These are phyloP conservation scores for Plagodis dolabraria DNA, from an alignment of 2,888 invertebrate species.

Conservation along the genomic window DNA sequence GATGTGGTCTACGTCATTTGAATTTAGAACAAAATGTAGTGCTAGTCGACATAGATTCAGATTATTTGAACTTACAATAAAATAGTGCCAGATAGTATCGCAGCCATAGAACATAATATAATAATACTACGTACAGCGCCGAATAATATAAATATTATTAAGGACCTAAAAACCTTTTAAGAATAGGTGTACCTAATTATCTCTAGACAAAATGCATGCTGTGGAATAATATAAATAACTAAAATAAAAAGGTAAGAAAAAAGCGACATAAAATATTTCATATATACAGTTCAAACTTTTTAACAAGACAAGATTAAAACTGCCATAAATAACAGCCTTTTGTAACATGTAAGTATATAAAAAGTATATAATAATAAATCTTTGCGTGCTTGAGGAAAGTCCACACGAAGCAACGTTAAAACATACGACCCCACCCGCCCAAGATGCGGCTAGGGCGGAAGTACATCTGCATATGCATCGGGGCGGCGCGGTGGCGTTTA, in stretches of 20 bases:
- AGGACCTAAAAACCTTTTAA: no score
- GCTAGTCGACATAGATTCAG: slow-evolving; percentile 26
- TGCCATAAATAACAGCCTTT: background rate
- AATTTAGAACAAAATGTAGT: slow-evolving; percentile 59
- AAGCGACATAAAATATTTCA: no score
- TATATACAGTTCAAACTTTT: no score
- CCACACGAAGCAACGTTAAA: slow-evolving; percentile 6
- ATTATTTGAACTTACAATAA: background rate
- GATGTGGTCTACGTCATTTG: slow-evolving; percentile 50
- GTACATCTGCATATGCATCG: slow-evolving; percentile 66
- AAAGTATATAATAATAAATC: background rate
- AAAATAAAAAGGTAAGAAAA: no score
- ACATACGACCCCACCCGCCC: slow-evolving; percentile 38
- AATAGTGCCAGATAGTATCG: background rate
- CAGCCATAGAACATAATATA: no score
- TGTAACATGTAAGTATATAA: background rate
- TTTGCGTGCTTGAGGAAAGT: background rate
- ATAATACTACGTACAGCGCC: no score
- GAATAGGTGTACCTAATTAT: no score
- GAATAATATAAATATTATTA: no score
- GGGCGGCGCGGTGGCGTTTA: slow-evolving; percentile 50
- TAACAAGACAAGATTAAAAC: no score
- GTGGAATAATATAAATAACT: no score
- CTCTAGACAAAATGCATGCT: no score
- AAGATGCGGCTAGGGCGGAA: slow-evolving; percentile 58